A percentile compares a stretch with the other conserved stretches of the same genome.
These are phyloP conservation scores for Orestias chungarensis DNA, from an alignment of 2,797 vertebrate species.

Conservation along the genomic window DNA sequence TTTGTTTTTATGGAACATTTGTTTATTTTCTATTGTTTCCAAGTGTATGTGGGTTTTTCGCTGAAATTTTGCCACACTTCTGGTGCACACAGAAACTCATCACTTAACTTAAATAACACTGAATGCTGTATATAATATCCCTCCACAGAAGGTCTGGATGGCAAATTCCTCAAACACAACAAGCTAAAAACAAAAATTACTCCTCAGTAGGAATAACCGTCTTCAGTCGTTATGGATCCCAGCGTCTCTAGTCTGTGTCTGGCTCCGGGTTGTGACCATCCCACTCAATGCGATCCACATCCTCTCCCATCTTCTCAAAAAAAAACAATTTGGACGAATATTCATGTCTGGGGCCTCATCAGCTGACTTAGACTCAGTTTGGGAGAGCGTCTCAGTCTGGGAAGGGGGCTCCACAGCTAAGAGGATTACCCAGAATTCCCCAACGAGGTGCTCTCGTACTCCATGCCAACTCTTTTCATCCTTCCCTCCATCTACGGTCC, in stretches of 20 bases:
- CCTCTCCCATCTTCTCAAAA: conserved; percentile 36
- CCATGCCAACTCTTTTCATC: conserved; percentile 73
- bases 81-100: too few species aligned
- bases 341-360: conserved; percentile 59
- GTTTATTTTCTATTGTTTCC: background rate
- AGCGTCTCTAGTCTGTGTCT: conserved; percentile 7
- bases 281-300: conserved; percentile 28
- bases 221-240: conserved; percentile 24
- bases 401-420: conserved; percentile 75
- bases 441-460: conserved; percentile 69
- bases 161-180: conserved; percentile 7
- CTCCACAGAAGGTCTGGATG: background rate
- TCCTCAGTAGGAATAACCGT: conserved; percentile 9
- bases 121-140: too few species aligned
- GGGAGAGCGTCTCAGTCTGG: conserved; percentile 70
- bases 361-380: conserved; percentile 74
- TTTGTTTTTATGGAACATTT: background rate
- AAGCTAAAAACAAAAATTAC: background rate
- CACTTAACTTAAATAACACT: background rate
- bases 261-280: conserved; percentile 17
- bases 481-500: conserved; percentile 57
- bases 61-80: background rate
- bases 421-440: conserved; percentile 80
- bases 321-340: conserved; percentile 46
- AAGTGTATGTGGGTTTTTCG: background rate